Evolutionary conservation across 2,888 invertebrate genomes (phyloP).

Genomic region (Diaperis boleti): DNA sequence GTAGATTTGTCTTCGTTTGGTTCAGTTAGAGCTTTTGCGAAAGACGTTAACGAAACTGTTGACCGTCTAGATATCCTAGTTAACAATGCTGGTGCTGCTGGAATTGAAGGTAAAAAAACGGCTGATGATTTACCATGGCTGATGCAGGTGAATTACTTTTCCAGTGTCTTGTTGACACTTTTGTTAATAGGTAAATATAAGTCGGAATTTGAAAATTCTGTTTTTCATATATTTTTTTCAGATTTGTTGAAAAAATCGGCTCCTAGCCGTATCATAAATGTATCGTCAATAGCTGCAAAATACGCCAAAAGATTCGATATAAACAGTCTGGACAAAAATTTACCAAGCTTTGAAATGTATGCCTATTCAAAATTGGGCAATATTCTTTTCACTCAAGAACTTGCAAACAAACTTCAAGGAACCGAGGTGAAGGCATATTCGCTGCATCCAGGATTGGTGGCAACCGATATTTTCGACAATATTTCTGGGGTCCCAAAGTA

Average conservation of each 20-base stretch:
- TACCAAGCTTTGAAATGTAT: background rate
- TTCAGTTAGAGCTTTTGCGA: conserved; percentile 65
- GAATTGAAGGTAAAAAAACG: conserved; percentile 52
- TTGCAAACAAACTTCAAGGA: conserved; percentile 42
- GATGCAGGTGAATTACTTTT: conserved; percentile 61
- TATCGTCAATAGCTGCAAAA: conserved; percentile 30
- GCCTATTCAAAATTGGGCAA: conserved; percentile 45
- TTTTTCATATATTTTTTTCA: too few species aligned
- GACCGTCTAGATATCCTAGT: conserved; percentile 62
- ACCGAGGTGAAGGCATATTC: conserved; percentile 50
- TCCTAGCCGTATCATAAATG: conserved; percentile 3
- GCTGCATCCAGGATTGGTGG: conserved; percentile 57
- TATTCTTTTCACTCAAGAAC: conserved; percentile 44
- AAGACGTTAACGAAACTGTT: conserved; percentile 59
- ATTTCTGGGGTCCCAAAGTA: too few species aligned
- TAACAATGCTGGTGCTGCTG: conserved; percentile 63
- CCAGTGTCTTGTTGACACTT: conserved; percentile 69
- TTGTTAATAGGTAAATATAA: conserved; percentile 62
- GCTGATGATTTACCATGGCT: conserved; percentile 55
- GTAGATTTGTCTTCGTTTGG: conserved; percentile 53
- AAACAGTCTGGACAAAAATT: conserved; percentile 27
- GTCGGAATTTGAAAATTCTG: conserved; percentile 1
- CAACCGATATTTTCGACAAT: too few species aligned
- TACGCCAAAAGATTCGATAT: conserved; percentile 25
- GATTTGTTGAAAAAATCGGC: conserved; percentile 3